Conservation (phyloP, 2,888 invertebrate genomes). For the Drosophila cracens region DNA sequence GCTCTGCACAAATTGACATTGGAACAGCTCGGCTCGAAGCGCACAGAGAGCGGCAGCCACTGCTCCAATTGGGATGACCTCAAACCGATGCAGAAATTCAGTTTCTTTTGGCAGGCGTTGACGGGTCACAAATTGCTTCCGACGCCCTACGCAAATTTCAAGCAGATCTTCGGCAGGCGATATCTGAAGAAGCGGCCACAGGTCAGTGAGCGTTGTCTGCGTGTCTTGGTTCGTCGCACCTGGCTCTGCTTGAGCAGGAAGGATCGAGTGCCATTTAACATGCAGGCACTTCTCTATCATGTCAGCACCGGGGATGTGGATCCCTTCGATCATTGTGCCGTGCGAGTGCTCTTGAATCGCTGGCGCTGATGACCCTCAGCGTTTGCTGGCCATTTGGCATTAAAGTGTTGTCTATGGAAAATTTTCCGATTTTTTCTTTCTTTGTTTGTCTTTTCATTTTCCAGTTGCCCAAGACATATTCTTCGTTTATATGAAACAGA, state of each 20-base stretch:
- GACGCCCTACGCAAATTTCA: slow-evolving; percentile 69
- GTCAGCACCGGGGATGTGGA: slow-evolving; percentile 62
- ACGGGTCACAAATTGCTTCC: slow-evolving; percentile 49
- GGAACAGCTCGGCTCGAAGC: neutral
- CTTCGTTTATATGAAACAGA: slow-evolving; percentile 74
- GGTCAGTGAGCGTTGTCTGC: neutral
- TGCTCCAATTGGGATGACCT: slow-evolving; percentile 48
- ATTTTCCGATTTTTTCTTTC: slow-evolving; percentile 30
- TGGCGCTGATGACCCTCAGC: slow-evolving; percentile 28
- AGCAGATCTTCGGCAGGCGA: slow-evolving; percentile 21
- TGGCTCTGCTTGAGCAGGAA: slow-evolving; percentile 51
- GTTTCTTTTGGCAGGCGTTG: slow-evolving; percentile 67
- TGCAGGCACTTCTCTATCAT: slow-evolving; percentile 67
- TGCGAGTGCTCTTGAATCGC: slow-evolving; percentile 53
- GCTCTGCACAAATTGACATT: slow-evolving; percentile 22
- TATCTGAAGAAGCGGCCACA: neutral
- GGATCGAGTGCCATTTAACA: slow-evolving; percentile 65
- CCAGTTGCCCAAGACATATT: slow-evolving; percentile 18
- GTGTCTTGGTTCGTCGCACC: neutral
- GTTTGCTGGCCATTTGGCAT: slow-evolving; percentile 19
- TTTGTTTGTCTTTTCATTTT: slow-evolving; percentile 42
- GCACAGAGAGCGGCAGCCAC: neutral
- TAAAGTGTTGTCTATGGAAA: slow-evolving; percentile 42
- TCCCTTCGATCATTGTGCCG: slow-evolving; percentile 61
- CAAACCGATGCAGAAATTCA: slow-evolving; percentile 46